Percentiles rank a stretch among this genome's conserved stretches.
Evolutionary conservation across 2,888 invertebrate species (phyloP).

Genomic region (Microctonus brassicae): DNA sequence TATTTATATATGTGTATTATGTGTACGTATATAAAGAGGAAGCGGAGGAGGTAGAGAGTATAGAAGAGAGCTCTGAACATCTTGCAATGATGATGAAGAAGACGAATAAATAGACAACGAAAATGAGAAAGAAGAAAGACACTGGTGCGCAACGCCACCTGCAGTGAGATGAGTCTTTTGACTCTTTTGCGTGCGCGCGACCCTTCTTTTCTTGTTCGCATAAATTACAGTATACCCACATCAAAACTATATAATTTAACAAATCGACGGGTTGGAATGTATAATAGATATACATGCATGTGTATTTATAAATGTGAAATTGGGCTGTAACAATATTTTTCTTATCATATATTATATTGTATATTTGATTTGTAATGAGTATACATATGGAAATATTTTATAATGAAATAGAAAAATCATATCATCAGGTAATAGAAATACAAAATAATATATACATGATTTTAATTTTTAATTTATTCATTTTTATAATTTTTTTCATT

Average conservation of each 20-base stretch:
- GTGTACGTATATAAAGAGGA: slow-evolving; percentile 20
- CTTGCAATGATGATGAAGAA: slow-evolving; percentile 11
- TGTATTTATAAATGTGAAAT: background rate
- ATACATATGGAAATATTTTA: no score
- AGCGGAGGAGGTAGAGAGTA: slow-evolving; percentile 33
- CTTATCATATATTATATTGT: background rate
- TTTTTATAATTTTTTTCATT: no score
- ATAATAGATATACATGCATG: background rate
- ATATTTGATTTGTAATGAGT: no score
- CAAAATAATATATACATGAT: no score
- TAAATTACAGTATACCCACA: slow-evolving; percentile 9
- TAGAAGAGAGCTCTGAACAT: no score
- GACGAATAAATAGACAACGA: slow-evolving; percentile 13
- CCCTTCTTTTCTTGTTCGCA: background rate
- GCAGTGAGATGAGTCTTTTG: slow-evolving; percentile 2
- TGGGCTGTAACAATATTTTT: background rate
- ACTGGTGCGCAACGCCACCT: slow-evolving; percentile 28
- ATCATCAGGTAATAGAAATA: no score
- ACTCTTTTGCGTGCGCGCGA: slow-evolving; percentile 3
- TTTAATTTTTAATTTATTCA: no score
- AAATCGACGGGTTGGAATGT: background rate
- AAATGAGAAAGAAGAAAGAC: slow-evolving; percentile 16
- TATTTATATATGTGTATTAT: background rate
- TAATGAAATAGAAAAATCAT: no score
- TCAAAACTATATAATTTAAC: background rate